Evolutionary conservation across 2,113 vertebrate genomes (phyloP), one percentile per base, ranked within the genome.

Genomic region (Mesitornis unicolor): DNA sequence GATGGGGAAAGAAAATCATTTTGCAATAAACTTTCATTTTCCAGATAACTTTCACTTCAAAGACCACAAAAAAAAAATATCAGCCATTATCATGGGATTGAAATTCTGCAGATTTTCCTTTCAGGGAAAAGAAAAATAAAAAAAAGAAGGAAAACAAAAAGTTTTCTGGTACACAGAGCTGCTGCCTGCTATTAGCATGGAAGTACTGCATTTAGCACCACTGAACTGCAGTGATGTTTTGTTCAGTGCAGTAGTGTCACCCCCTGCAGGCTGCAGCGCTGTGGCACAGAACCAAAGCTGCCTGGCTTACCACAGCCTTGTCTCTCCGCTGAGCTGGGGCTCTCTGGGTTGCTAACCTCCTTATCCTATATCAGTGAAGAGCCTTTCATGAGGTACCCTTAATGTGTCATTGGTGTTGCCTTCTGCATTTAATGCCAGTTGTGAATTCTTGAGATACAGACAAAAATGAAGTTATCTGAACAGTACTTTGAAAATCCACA

Each of bases 41-140:
- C 19, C 31, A 48, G 18, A 14, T 8, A 86, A 24, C 4, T 70
- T 69, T 61, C 36, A 25, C 13, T 76, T 76, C 21, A 63, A 65
- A 61, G 40, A 74, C 2, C 26, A 64, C 1, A 5, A 9, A 65
- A n/a, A 13, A 35, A 29, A 31, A 57, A 59, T n/a, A 42, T 2
- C 0, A 0, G 38, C 7, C 0, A 3, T 6, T 65, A 18, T 31
- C 8, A 29, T 13, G 7, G 63, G 22, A 50, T 13, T 57, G 18
- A 71, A 79, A 61, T 56, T 56, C 14, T 71, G 18, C 29, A 47
- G 43, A 7, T 1, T 68, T 68, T n/a, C 9, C 40, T 35, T 76
- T 36, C 36, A 47, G 25, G 14, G 10, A 21, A 8, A 15, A 18
- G 25, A 26, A 19, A 3, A 22, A 38, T 22, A 9, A 65, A 12